A percentile compares a stretch with the other conserved stretches of the same genome.
Conservation (phyloP, 2,113 vertebrate species). For the Xiphophorus hellerii region DNA sequence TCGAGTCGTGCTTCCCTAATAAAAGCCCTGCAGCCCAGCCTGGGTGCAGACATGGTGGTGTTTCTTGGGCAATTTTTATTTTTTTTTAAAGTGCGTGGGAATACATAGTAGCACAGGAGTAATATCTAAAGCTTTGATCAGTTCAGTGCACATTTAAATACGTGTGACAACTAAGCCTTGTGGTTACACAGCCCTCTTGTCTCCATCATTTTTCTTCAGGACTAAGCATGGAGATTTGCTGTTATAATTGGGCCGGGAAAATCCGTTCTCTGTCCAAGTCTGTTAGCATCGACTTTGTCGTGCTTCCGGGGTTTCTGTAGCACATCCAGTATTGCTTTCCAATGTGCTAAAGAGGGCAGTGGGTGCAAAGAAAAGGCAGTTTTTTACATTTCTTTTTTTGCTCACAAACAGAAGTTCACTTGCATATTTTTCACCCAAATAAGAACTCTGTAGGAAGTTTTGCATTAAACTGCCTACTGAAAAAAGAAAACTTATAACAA, state of each 20-base stretch:
- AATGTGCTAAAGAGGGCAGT: constrained; percentile 46
- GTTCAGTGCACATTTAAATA: constrained; percentile 60
- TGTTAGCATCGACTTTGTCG: constrained; percentile 66
- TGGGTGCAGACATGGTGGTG: constrained; percentile 50
- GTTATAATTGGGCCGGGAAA: constrained; percentile 73
- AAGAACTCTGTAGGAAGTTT: constrained; percentile 34
- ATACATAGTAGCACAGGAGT: constrained; percentile 21
- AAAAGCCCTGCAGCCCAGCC: constrained; percentile 24
- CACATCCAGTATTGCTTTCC: constrained; percentile 53
- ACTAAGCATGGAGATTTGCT: constrained; percentile 65
- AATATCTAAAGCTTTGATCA: constrained; percentile 74
- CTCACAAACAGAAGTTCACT: constrained; percentile 34
- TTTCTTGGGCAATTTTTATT: constrained; percentile 37
- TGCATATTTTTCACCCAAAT: constrained; percentile 42
- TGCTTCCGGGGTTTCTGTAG: constrained; percentile 60
- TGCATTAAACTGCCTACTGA: constrained; percentile 32
- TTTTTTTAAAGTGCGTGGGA: constrained; percentile 36
- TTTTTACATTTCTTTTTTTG: constrained; percentile 39
- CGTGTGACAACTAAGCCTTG: constrained; percentile 64
- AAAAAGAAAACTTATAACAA: constrained; percentile 14
- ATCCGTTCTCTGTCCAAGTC: constrained; percentile 65
- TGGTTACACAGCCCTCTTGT: constrained; percentile 67
- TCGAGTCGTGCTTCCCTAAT: constrained; percentile 40
- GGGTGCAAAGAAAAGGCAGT: constrained; percentile 14
- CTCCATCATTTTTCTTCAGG: constrained; percentile 60